These are phyloP conservation scores for Muschampia plurimacula DNA, from an alignment of 2,888 invertebrate genomes.

Conservation along the genomic window DNA sequence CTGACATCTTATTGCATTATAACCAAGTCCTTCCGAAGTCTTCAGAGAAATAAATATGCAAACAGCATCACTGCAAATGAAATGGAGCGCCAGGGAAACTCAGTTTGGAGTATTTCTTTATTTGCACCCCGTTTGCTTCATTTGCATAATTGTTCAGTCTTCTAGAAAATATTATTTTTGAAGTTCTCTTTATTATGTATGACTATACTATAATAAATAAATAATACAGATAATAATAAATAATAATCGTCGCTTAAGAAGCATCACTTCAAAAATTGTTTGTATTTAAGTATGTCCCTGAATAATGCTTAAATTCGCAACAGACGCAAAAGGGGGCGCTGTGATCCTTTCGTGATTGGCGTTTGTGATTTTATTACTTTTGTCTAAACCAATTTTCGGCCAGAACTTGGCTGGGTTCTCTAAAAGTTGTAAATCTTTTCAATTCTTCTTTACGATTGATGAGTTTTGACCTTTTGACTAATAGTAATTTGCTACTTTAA, in stretches of 20 bases:
- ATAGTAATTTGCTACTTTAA: not conserved
- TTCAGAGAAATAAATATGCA: constrained; percentile 41
- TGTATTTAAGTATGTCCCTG: too few relatives aligned
- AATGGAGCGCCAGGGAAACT: constrained; percentile 25
- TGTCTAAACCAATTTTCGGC: too few relatives aligned
- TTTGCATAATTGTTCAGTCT: constrained; percentile 30
- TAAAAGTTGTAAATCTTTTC: too few relatives aligned
- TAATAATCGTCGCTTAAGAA: too few relatives aligned
- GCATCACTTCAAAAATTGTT: too few relatives aligned
- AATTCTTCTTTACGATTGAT: too few relatives aligned
- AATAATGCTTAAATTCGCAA: too few relatives aligned
- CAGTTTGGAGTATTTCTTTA: constrained; percentile 17
- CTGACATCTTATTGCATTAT: constrained; percentile 19
- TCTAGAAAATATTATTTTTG: not conserved
- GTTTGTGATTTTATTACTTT: too few relatives aligned
- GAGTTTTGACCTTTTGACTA: too few relatives aligned
- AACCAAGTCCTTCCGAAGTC: constrained; percentile 28
- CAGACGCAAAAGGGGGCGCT: too few relatives aligned
- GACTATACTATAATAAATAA: not conserved
- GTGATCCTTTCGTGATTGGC: too few relatives aligned
- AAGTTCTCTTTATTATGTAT: not conserved
- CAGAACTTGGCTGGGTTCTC: too few relatives aligned
- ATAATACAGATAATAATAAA: not conserved
- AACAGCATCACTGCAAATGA: constrained; percentile 29
- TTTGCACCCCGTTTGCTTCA: constrained; percentile 16